Conservation (phyloP, 2,113 vertebrate genomes). For the Henicopernis longicauda region DNA sequence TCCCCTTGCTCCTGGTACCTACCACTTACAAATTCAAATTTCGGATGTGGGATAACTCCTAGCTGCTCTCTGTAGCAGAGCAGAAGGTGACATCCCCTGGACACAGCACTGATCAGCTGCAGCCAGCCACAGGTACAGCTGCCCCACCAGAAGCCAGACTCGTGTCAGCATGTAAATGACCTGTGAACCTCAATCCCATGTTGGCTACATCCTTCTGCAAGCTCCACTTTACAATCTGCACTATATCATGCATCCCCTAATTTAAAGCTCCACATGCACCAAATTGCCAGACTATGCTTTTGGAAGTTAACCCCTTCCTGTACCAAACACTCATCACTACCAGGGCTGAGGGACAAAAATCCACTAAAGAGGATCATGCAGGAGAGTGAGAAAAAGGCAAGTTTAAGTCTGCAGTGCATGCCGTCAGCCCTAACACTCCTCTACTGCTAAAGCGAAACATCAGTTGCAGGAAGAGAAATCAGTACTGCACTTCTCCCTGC, state of each 20-base stretch:
- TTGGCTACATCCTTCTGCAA: not conserved
- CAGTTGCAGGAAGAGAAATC: not conserved
- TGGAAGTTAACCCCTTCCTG: not conserved
- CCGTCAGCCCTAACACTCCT: not conserved
- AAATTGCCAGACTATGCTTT: not conserved
- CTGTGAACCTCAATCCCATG: not conserved
- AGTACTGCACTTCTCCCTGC: not conserved
- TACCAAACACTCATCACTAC: not conserved
- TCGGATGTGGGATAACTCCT: not conserved
- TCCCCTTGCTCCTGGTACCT: not conserved
- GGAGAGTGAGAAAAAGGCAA: not conserved
- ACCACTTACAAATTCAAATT: not conserved
- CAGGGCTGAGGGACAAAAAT: not conserved
- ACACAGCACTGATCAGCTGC: not conserved
- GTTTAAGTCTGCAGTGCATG: not conserved
- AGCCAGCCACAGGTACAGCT: not conserved
- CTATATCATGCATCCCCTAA: not conserved
- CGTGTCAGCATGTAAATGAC: not conserved
- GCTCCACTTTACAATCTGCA: not conserved
- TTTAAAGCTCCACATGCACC: not conserved
- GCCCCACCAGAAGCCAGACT: not conserved
- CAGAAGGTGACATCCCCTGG: not conserved
- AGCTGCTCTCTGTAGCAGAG: not conserved
- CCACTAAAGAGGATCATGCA: not conserved
- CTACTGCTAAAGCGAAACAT: not conserved